Conservation (phyloP, 2,797 vertebrate genomes). For the Chelidonichthys spinosus region DNA sequence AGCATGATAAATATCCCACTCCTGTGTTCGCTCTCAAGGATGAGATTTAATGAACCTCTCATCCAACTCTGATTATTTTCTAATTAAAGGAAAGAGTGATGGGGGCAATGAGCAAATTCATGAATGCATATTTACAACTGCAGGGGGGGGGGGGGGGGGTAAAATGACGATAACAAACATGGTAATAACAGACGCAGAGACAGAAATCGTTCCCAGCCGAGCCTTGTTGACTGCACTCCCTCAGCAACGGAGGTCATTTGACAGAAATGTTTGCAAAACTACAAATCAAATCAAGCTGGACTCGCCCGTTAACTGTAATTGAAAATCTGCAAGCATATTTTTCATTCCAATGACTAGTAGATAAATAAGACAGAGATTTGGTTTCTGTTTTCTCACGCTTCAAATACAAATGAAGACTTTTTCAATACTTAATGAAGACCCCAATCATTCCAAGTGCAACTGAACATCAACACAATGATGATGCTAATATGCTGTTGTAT, state of each 20-base stretch:
- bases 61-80: slow-evolving; percentile 80
- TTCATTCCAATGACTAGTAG: background rate
- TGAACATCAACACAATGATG: background rate
- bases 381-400: background rate
- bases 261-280: slow-evolving; percentile 19
- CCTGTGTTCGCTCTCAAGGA: slow-evolving; percentile 70
- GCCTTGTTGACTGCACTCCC: slow-evolving; percentile 46
- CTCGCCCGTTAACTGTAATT: background rate
- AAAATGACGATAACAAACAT: slow-evolving; percentile 55
- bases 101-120: slow-evolving; percentile 64
- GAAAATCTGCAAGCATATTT: background rate
- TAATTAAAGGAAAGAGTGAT: slow-evolving; percentile 80
- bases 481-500: too few species aligned
- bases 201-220: slow-evolving; percentile 41
- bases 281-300: slow-evolving; percentile 30
- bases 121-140: slow-evolving; percentile 69
- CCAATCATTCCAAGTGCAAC: background rate
- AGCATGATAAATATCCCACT: slow-evolving; percentile 68
- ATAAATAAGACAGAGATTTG: background rate
- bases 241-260: slow-evolving; percentile 37
- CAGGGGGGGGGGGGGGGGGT: background rate
- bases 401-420: background rate
- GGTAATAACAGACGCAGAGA: slow-evolving; percentile 45
- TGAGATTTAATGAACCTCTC: slow-evolving; percentile 80
- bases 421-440: background rate